Base-by-base conservation (phyloP, 2,113 vertebrate genomes). In the Bombycilla garrulus region DNA sequence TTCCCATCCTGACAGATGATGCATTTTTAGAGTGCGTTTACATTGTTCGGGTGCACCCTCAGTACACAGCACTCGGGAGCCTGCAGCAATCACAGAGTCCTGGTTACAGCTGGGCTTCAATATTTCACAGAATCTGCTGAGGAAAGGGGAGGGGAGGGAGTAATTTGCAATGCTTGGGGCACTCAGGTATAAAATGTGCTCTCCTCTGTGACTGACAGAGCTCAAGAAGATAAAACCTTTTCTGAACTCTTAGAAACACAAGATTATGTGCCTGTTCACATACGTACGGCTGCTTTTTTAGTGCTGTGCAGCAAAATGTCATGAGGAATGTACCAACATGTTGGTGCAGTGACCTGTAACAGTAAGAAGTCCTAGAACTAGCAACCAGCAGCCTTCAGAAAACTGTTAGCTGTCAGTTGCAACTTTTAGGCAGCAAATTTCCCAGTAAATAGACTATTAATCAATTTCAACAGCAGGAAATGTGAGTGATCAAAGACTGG, bases 361-460 rank as follows among this genome's bases (percentile, higher is more conserved):
- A 57, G 54, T 20, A 17, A 78, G 36, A 69, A 90, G 50, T 67
- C 28, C 5, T 45, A 36, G 53, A 60, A 24, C 36, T 69, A 36
- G 80, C 73, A 89, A 48, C 31, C 23, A 54, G 54, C 42, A 90
- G 72, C 79, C 54, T 90, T 94, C 89, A 89, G 66, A 88, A 86
- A 87, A 76, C 36, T 87, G 77, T 36, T 10, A 72, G 60, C 70
- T 87, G 62, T 72, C 78, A 66, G 44, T 10, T 71, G 62, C 79
- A 92, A 90, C 66, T 95, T 94, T 87, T 60, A 91, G 88, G 74
- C 70, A 74, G 48, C 53, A 91, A 87, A 94, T 95, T 94, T 83
- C 48, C 81, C 53, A 53, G 81, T 81, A 96, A 96, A 93, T 35
- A 89, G 58, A n/a, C 60, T 45, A 50, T 89, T 96, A 93, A 91